Percentiles rank a stretch among this genome's conserved stretches.
These are phyloP conservation scores for Salpingus planirostris DNA, from an alignment of 2,888 invertebrate species.

Conservation along the genomic window DNA sequence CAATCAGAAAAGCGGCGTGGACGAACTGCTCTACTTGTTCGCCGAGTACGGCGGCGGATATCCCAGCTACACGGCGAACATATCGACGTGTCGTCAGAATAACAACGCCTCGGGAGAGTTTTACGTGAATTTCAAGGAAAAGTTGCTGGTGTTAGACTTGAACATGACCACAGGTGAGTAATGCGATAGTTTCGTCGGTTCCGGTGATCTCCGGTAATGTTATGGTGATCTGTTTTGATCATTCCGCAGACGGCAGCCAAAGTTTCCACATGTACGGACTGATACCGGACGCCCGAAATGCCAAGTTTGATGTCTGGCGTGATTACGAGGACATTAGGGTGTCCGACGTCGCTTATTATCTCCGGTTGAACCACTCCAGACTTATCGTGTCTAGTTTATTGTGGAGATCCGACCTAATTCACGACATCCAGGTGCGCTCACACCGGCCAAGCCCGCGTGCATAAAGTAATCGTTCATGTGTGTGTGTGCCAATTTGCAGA, in stretches of 20 bases:
- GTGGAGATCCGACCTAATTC: conserved; percentile 70
- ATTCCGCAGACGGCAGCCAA: conserved; percentile 53
- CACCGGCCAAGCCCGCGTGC: too few relatives aligned
- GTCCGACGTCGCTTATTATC: conserved; percentile 68
- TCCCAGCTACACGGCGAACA: conserved; percentile 50
- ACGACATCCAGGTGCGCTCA: conserved; percentile 48
- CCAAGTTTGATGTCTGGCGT: conserved; percentile 68
- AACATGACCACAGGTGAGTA: conserved; percentile 54
- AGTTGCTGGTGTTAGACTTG: conserved; percentile 56
- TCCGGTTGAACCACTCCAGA: conserved; percentile 75
- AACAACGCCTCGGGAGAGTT: conserved; percentile 53
- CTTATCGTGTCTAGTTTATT: conserved; percentile 68
- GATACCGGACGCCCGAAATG: conserved; percentile 69
- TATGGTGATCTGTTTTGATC: conserved; percentile 14
- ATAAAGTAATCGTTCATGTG: too few relatives aligned
- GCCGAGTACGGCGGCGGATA: conserved; percentile 43
- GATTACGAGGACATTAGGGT: conserved; percentile 72
- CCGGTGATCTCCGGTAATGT: not conserved
- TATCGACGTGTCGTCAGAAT: conserved; percentile 48
- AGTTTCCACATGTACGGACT: conserved; percentile 64
- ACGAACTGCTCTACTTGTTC: conserved; percentile 47
- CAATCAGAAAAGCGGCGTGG: conserved; percentile 25
- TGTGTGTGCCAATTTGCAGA: too few relatives aligned
- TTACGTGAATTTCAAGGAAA: conserved; percentile 49
- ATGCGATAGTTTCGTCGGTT: too few relatives aligned